phyloP scores from a whole-genome alignment of 2,888 invertebrate genomes.

The Erebia ligea region DNA sequence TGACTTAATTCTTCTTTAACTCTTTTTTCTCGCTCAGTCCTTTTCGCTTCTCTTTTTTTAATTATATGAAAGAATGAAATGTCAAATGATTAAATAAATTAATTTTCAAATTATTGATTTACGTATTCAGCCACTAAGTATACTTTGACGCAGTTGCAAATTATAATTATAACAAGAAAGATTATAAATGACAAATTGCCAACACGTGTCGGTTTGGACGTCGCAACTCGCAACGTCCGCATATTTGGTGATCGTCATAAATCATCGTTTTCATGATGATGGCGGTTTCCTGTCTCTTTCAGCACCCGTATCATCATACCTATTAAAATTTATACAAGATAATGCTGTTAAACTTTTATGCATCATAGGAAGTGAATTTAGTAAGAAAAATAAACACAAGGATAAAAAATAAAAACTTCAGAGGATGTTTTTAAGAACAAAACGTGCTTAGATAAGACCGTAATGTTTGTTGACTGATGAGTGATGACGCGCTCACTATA shows the following conservation, averaged over 20 bases:
- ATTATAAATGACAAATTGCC: slow-evolving; percentile 51
- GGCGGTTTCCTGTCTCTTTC: slow-evolving; percentile 10
- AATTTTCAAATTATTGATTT: too few species aligned
- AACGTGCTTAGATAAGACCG: too few species aligned
- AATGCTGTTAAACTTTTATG: slow-evolving; percentile 1
- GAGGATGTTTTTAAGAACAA: too few species aligned
- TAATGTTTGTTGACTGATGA: too few species aligned
- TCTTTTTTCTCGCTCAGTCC: too few species aligned
- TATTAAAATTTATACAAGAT: background rate
- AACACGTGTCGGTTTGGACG: slow-evolving; percentile 50
- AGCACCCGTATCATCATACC: slow-evolving; percentile 2
- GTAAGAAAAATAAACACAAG: background rate
- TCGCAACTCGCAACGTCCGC: background rate
- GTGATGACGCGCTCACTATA: too few species aligned
- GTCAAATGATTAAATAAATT: too few species aligned
- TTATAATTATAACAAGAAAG: slow-evolving; percentile 45
- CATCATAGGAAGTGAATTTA: background rate
- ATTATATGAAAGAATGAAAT: too few species aligned
- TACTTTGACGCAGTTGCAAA: slow-evolving; percentile 27
- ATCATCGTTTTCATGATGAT: slow-evolving; percentile 1
- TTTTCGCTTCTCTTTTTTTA: too few species aligned
- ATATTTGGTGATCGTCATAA: slow-evolving; percentile 25
- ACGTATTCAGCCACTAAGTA: background rate
- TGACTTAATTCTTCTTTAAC: too few species aligned
- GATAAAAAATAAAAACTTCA: too few species aligned